Conservation (phyloP, 2,797 vertebrate genomes). For the Gastrophryne carolinensis region DNA sequence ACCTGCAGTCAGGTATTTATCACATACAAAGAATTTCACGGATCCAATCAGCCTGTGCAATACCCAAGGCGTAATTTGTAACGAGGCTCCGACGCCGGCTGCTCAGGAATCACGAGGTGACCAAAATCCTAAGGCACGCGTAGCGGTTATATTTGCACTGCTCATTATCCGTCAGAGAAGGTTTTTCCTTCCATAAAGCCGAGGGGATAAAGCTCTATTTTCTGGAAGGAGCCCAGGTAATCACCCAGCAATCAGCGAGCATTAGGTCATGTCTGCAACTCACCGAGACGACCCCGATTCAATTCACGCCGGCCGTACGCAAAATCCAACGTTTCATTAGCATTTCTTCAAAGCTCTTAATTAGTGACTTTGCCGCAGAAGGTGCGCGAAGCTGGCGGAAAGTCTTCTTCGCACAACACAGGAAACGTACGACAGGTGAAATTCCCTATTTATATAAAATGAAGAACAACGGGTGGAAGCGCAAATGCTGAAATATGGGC, state of each 20-base stretch:
- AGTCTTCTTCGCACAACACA: background rate
- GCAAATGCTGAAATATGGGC: background rate
- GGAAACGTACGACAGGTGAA: background rate
- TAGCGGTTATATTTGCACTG: background rate
- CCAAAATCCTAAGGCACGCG: background rate
- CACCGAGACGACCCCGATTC: background rate
- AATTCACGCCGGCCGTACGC: slow-evolving; percentile 8
- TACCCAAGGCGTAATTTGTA: background rate
- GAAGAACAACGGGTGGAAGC: background rate
- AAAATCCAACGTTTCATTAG: slow-evolving; percentile 9
- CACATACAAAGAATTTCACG: background rate
- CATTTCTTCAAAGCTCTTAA: background rate
- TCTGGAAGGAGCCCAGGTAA: slow-evolving; percentile 22
- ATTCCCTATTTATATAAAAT: background rate
- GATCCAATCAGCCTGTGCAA: background rate
- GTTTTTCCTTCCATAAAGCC: background rate
- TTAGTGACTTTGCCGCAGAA: background rate
- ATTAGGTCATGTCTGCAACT: slow-evolving; percentile 40
- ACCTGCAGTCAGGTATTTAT: background rate
- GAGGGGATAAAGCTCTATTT: background rate
- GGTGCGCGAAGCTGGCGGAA: background rate
- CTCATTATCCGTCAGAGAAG: background rate
- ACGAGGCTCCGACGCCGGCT: background rate
- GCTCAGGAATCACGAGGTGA: background rate
- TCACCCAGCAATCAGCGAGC: slow-evolving; percentile 14